Evolutionary conservation across 2,797 vertebrate genomes (phyloP).

Genomic region (Sternotherus odoratus): DNA sequence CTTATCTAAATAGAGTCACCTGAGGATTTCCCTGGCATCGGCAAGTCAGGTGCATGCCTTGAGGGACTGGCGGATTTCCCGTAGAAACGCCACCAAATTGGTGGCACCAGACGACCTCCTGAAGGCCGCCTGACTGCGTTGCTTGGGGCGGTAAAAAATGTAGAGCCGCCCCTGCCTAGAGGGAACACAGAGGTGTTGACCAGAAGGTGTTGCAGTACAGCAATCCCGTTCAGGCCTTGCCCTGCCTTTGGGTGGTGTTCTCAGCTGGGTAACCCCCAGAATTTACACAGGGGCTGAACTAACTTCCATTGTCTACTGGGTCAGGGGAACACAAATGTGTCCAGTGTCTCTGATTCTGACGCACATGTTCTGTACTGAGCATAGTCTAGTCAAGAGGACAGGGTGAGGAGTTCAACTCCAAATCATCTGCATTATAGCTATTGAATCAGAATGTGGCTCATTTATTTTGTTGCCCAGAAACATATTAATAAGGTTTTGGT

Average conservation of each 20-base stretch:
- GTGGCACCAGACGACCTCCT: too few species aligned
- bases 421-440: neutral
- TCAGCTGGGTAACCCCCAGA: neutral
- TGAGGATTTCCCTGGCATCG: rapidly evolving
- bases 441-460: neutral
- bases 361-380: neutral
- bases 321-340: rapidly evolving
- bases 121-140: too few species aligned
- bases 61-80: too few species aligned
- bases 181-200: neutral
- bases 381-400: neutral
- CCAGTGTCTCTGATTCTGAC: neutral
- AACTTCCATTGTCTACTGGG: neutral
- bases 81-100: too few species aligned
- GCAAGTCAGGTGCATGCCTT: neutral
- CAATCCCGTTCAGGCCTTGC: neutral
- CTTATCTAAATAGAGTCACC: neutral
- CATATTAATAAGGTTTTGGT: neutral
- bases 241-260: neutral
- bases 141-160: too few species aligned
- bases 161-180: neutral
- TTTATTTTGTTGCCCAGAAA: neutral
- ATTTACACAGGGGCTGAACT: neutral
- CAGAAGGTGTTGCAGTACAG: neutral
- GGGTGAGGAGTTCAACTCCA: neutral